phyloP scores from a whole-genome alignment of 2,888 invertebrate genomes.

The Lordiphosa fenestrarum region DNA sequence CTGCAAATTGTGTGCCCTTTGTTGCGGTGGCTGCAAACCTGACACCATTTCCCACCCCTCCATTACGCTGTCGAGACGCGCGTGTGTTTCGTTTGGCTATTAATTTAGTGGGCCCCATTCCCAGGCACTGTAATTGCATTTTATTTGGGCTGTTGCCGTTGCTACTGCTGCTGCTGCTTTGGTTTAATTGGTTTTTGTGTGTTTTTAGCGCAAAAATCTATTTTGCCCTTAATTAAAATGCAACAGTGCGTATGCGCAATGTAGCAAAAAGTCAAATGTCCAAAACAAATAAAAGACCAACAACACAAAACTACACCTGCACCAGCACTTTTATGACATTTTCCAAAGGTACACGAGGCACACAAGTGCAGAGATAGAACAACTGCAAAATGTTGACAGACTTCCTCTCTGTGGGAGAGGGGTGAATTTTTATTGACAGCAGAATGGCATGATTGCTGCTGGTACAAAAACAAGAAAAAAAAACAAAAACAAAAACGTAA shows the following conservation, averaged over 20 bases:
- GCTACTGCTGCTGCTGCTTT: constrained; percentile 42
- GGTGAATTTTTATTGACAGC: no score
- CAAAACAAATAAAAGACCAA: constrained; percentile 35
- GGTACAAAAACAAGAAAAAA: not conserved
- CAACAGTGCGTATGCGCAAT: constrained; percentile 42
- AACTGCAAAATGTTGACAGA: not conserved
- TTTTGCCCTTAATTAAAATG: constrained; percentile 66
- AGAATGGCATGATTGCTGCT: no score
- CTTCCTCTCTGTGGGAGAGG: no score
- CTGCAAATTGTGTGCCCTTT: constrained; percentile 73
- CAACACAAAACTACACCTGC: not conserved
- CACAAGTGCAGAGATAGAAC: constrained; percentile 2
- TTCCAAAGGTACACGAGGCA: not conserved
- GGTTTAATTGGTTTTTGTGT: constrained; percentile 69
- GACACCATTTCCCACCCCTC: constrained; percentile 20
- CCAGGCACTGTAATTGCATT: constrained; percentile 58
- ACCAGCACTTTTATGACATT: no score
- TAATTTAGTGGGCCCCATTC: constrained; percentile 57
- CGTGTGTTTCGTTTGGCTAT: constrained; percentile 56
- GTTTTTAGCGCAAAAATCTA: constrained; percentile 56
- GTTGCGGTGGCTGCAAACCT: constrained; percentile 49
- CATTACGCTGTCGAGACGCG: constrained; percentile 53
- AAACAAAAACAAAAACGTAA: not conserved
- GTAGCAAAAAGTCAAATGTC: constrained; percentile 52
- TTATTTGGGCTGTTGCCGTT: constrained; percentile 38